Conservation (phyloP, 2,113 vertebrate species). For the Pleuronectes platessa region DNA sequence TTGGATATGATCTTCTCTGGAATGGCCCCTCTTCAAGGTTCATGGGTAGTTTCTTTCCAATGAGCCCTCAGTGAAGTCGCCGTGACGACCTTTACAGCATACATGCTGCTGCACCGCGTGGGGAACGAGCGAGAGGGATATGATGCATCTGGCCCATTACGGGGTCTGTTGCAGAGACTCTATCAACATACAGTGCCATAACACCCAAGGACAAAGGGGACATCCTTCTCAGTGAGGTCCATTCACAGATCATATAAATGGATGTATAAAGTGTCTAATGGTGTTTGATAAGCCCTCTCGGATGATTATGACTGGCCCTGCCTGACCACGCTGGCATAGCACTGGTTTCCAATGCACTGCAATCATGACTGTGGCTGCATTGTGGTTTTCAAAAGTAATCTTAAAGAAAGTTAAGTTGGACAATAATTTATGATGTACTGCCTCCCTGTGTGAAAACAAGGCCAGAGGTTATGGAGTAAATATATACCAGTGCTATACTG, state of each 20-base stretch:
- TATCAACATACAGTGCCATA: slow-evolving; percentile 60
- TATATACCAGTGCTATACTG: neutral
- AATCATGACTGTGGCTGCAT: neutral
- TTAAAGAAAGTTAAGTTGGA: neutral
- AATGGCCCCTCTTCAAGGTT: slow-evolving; percentile 43
- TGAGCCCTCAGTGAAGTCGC: slow-evolving; percentile 32
- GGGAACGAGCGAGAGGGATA: slow-evolving; percentile 16
- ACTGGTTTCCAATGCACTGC: slow-evolving; percentile 9
- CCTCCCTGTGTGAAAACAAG: slow-evolving; percentile 1
- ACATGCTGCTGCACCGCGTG: slow-evolving; percentile 14
- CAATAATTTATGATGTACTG: slow-evolving; percentile 14
- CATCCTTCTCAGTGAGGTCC: slow-evolving; percentile 54
- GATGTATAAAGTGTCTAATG: slow-evolving; percentile 64
- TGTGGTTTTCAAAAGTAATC: slow-evolving; percentile 8
- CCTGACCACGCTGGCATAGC: slow-evolving; percentile 43
- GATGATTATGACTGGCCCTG: slow-evolving; percentile 49
- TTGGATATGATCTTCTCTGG: slow-evolving; percentile 42
- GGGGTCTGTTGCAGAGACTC: slow-evolving; percentile 43
- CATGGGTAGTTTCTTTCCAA: slow-evolving; percentile 36
- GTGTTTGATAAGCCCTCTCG: slow-evolving; percentile 51
- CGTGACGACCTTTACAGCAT: slow-evolving; percentile 47
- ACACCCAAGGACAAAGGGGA: slow-evolving; percentile 70
- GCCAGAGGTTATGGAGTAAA: neutral
- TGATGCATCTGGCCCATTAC: slow-evolving; percentile 56
- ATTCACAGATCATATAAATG: slow-evolving; percentile 69